These are phyloP conservation scores for Hyalella azteca DNA, from an alignment of 2,888 invertebrate genomes.

Conservation along the genomic window DNA sequence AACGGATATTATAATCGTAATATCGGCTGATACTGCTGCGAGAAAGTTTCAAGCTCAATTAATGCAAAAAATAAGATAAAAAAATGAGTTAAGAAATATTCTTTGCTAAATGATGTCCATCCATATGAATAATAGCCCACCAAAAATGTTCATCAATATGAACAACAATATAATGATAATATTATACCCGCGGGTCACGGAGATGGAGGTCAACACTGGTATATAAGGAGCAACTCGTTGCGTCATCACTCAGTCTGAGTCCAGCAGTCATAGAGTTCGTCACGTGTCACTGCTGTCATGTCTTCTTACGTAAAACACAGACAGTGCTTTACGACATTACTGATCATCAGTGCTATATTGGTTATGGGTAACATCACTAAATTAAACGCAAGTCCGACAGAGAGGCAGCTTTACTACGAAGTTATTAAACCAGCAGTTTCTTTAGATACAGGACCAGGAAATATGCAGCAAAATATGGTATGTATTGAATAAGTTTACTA, in stretches of 20 bases:
- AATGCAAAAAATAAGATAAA: no score
- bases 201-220: not conserved
- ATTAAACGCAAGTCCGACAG: not conserved
- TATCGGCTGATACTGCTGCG: no score
- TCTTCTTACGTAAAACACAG: not conserved
- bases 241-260: not conserved
- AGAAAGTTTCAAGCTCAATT: no score
- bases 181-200: no score
- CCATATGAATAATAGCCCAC: no score
- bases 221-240: not conserved
- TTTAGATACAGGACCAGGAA: not conserved
- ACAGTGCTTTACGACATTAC: not conserved
- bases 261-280: not conserved
- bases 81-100: no score
- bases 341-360: not conserved
- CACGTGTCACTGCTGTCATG: not conserved
- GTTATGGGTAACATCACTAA: not conserved
- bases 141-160: no score
- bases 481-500: no score
- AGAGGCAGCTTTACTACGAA: not conserved
- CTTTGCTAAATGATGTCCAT: no score
- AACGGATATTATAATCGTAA: no score
- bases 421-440: not conserved
- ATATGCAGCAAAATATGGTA: not conserved
- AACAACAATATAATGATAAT: no score